Percentiles rank a stretch among this genome's conserved stretches.
Conservation (phyloP, 2,113 vertebrate species). For the Nicator chloris region DNA sequence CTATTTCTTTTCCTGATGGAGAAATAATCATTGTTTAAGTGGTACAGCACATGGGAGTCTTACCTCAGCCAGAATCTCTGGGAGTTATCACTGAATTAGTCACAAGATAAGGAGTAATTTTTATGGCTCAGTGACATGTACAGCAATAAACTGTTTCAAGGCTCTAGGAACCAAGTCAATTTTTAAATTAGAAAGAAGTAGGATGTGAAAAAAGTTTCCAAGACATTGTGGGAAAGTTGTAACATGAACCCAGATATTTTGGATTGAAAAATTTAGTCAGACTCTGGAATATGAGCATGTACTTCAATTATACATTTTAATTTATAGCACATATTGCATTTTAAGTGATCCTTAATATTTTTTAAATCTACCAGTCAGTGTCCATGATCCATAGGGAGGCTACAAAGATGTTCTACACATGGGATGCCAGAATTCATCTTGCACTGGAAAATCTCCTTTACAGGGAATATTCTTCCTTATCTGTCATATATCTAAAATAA, state of each 20-base stretch:
- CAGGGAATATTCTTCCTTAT: neutral
- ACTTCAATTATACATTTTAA: neutral
- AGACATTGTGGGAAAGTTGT: neutral
- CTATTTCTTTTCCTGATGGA: neutral
- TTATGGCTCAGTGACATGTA: neutral
- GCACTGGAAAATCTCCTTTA: neutral
- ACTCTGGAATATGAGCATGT: neutral
- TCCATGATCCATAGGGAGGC: neutral
- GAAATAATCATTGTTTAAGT: neutral
- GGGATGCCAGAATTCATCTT: neutral
- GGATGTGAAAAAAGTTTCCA: neutral
- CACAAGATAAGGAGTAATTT: neutral
- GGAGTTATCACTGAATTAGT: neutral
- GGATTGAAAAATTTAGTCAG: neutral
- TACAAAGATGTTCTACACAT: neutral
- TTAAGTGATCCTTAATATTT: neutral
- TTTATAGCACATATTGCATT: neutral
- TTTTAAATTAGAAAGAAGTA: neutral
- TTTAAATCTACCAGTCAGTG: neutral
- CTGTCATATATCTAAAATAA: neutral
- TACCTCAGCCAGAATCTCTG: neutral
- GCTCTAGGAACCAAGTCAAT: neutral
- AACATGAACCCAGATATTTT: neutral
- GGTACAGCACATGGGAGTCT: neutral
- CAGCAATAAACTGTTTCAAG: neutral